Base-by-base conservation (phyloP, 2,797 vertebrate species). In the Pseudotriccus pelzelni region DNA sequence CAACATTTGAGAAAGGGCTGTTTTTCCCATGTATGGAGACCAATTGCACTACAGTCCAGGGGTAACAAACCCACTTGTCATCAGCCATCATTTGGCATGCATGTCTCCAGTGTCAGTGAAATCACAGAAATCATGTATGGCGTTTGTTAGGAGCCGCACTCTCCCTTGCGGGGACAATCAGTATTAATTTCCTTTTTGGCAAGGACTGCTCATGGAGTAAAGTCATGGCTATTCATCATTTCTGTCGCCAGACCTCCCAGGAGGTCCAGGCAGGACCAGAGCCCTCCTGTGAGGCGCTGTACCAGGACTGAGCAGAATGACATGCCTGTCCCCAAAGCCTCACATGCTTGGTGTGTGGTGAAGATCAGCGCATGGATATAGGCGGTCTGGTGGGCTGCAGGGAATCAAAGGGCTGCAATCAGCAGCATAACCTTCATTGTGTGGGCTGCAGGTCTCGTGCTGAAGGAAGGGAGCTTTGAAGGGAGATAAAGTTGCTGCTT, bases 391-490 rank as follows among this genome's bases (percentile, higher is more conserved):
- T 56, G 64, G 64, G 56, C 64, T 83, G 60, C 28, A 53, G 46
- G 73, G 66, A 77, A 74, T 87, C 79, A 78, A 77, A 85, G 44
- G 52, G 56, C 66, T 87, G 74, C 76, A 56, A 30, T 96, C 80
- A 67, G 49, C 76, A 74, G 28, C 9, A 1, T 80, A 80, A 83
- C 82, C 64, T 85, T 90, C 85, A 25, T 73, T 53, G 59, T 90
- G 44, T 49, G 76, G 37, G 72, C 76, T 89, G 76, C 64, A 80
- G 79, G 72, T 91, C 84, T 95, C 0, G 0, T 0, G 0, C 63
- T 69, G 63, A 91, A 91, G 82, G 52, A 91, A 85, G 56, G 34
- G 25, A 80, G 68, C 79, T 96, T 80, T 96, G 92, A 94, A 94
- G 68, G 52, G 93, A 91, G 90, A 84, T 68, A 86, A 88, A 86